A percentile compares a stretch with the other conserved stretches of the same genome.
Evolutionary conservation across 1,140 invertebrate genomes (phyloP).

Genomic region (Heliconius congener): DNA sequence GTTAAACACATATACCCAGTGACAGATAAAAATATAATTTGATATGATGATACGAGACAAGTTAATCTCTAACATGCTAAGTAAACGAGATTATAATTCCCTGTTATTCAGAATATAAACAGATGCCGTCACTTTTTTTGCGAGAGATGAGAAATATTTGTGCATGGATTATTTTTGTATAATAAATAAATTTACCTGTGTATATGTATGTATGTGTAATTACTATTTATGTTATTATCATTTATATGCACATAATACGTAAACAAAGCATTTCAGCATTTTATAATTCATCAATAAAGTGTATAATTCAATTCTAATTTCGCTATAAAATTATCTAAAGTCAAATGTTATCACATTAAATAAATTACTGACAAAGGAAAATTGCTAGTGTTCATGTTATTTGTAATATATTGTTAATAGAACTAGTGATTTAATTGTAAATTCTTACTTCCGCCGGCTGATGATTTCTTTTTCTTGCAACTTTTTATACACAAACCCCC

Average conservation of each 20-base stretch:
- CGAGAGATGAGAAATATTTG: background rate
- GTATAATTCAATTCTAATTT: background rate
- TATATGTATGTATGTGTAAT: too few relatives aligned
- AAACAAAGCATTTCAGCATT: too few relatives aligned
- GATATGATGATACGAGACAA: slow-evolving; percentile 17
- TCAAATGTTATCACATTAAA: slow-evolving; percentile 11
- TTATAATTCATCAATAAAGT: background rate
- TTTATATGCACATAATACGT: too few relatives aligned
- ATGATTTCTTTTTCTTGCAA: slow-evolving; percentile 69
- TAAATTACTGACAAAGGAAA: background rate
- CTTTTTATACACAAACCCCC: slow-evolving; percentile 68
- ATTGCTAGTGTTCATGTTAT: background rate
- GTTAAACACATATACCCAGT: background rate
- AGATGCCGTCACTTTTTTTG: slow-evolving; percentile 14
- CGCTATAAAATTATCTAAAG: background rate
- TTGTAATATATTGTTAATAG: background rate
- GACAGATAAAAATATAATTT: slow-evolving; percentile 17
- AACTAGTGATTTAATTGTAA: background rate
- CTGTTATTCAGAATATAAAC: slow-evolving; percentile 25
- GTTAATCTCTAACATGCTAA: slow-evolving; percentile 23
- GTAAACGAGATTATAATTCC: slow-evolving; percentile 30
- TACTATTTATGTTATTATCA: too few relatives aligned
- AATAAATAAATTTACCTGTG: too few relatives aligned
- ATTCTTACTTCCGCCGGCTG: slow-evolving; percentile 62
- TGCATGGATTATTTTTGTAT: background rate